Evolutionary conservation across 1,140 invertebrate genomes (phyloP).

Genomic region (Zaprionus inermis): DNA sequence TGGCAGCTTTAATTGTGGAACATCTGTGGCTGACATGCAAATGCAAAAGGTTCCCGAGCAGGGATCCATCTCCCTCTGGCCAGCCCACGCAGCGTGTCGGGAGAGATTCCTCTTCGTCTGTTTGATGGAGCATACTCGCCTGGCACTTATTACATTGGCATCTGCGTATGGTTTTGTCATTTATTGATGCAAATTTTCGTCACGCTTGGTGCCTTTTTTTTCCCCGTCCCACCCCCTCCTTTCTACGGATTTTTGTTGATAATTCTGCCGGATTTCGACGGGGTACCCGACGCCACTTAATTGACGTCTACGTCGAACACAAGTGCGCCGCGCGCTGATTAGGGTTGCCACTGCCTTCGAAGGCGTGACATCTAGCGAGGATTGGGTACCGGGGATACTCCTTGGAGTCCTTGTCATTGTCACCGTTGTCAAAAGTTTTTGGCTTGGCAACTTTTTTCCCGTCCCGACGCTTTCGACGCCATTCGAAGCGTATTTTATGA

Average conservation of each 20-base stretch:
- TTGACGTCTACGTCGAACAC: conserved; percentile 80
- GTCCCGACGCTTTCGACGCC: conserved; percentile 11
- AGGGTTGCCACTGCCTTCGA: conserved; percentile 59
- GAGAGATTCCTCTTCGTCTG: conserved; percentile 16
- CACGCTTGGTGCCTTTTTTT: conserved; percentile 45
- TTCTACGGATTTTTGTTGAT: conserved; percentile 1
- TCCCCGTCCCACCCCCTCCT: not conserved
- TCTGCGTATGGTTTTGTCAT: conserved; percentile 80
- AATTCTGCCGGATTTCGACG: conserved; percentile 6
- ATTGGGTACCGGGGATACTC: conserved; percentile 6
- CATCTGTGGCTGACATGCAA: conserved; percentile 75
- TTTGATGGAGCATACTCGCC: conserved; percentile 75
- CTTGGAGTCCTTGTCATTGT: conserved; percentile 62
- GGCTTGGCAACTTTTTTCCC: conserved; percentile 52
- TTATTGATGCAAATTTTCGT: conserved; percentile 77
- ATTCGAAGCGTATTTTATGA: conserved; percentile 45
- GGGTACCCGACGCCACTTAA: conserved; percentile 58
- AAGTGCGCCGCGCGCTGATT: conserved; percentile 74
- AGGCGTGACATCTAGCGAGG: not conserved
- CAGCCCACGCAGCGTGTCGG: too few relatives aligned
- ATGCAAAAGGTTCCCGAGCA: conserved; percentile 65
- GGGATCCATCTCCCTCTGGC: not conserved
- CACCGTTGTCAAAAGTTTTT: conserved; percentile 70
- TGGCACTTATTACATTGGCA: conserved; percentile 80
- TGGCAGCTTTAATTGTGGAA: conserved; percentile 73